Base-by-base conservation (phyloP, 2,888 invertebrate species). In the Chelonus formosanus region DNA sequence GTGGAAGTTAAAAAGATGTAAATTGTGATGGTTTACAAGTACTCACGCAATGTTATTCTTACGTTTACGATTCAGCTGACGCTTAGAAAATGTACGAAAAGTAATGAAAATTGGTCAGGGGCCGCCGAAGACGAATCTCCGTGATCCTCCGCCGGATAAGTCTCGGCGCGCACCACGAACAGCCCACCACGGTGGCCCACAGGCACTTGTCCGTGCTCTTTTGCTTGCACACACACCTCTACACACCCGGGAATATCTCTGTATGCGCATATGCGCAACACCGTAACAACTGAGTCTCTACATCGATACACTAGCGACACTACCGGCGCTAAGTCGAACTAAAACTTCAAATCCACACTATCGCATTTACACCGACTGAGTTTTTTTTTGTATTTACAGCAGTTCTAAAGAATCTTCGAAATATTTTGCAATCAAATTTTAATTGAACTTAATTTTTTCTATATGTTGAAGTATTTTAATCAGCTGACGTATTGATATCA, bases 121-220 rank as follows among this genome's bases (percentile, higher is more conserved):
- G 36, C 34, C 47, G 62, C 54, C 54, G 54, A 53, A 44, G 32
- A 10, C 55, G 34, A 62, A 63, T 63, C 56, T 63, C 48, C 56
- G 53, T 57, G 52, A 65, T 59, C 53, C 58, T 65, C 59, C 61
- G 53, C 56, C 66, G 66, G 56, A 66, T 58, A 60, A 65, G 60
- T 55, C 55, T 59, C 63, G 35, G 67, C 61, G 67, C 61, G 67
- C 70, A 68, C 61, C 63, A 66, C 66, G 65, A 67, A 66, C 62
- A 68, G 58, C 66, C 63, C 68, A 65, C 67, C 63, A 70, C 70
- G 58, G 63, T 50, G 55, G 61, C 60, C 55, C 65, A 67, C 67
- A 62, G 53, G 62, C 67, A 70, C 70, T 70, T 70, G 64, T 68
- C 61, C 63, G 62, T 57, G 48, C 60, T 54, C 31, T 10, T 57